These are phyloP conservation scores for Nomada ferruginata DNA, from an alignment of 2,888 invertebrate species.

Conservation along the genomic window DNA sequence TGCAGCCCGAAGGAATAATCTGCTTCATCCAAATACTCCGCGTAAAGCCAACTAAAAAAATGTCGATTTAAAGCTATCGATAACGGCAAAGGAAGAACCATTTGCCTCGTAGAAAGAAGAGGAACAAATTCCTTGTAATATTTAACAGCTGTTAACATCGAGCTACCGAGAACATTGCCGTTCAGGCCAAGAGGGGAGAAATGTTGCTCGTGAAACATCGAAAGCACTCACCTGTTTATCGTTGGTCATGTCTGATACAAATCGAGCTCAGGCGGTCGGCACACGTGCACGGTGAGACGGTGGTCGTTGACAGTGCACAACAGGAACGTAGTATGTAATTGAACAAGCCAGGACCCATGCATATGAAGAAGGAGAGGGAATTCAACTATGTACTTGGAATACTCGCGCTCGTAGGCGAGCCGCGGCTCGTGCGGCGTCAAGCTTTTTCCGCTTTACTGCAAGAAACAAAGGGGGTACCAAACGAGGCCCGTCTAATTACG, in stretches of 20 bases:
- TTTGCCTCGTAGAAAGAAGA: too few species aligned
- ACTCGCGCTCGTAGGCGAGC: constrained; percentile 13
- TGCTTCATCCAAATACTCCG: too few species aligned
- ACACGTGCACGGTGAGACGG: constrained; percentile 60
- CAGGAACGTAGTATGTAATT: constrained; percentile 65
- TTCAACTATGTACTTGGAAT: constrained; percentile 44
- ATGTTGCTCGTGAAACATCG: constrained; percentile 19
- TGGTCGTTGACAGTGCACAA: constrained; percentile 68
- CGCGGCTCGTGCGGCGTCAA: constrained; percentile 7
- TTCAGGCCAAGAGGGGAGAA: neutral
- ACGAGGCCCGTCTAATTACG: constrained; percentile 61
- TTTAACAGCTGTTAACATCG: neutral
- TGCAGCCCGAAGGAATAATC: too few species aligned
- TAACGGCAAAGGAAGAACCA: too few species aligned
- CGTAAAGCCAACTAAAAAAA: too few species aligned
- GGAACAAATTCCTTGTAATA: too few species aligned
- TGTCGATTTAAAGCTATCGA: too few species aligned
- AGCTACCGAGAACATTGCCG: neutral
- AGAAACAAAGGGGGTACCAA: constrained; percentile 67
- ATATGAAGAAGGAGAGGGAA: constrained; percentile 58
- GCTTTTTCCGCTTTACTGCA: constrained; percentile 68
- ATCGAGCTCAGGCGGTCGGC: constrained; percentile 52
- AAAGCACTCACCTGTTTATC: constrained; percentile 81
- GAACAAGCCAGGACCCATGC: constrained; percentile 75
- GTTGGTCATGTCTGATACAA: constrained; percentile 79